Conservation (phyloP, 2,113 vertebrate species). For the Oncorhynchus keta region DNA sequence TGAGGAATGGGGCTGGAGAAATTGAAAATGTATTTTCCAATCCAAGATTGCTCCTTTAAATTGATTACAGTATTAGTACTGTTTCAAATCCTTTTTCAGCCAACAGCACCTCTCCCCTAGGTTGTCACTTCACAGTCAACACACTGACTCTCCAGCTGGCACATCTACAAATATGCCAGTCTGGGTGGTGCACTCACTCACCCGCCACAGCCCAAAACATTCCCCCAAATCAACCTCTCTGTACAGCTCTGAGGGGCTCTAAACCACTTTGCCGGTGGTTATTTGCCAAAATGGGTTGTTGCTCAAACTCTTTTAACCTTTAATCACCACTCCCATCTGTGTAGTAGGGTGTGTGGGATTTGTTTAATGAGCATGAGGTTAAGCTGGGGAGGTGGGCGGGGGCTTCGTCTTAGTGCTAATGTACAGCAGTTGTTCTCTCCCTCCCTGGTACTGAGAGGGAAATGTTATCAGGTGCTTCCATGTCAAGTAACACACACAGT, state of each 20-base stretch:
- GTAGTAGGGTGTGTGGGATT: conserved; percentile 10
- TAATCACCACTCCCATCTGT: conserved; percentile 2
- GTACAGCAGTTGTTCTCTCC: conserved; percentile 11
- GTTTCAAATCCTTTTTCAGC: too few relatives aligned
- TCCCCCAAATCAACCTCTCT: background rate
- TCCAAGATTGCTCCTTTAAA: too few relatives aligned
- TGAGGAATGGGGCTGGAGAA: too few relatives aligned
- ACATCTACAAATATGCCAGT: background rate
- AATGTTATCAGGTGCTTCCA: background rate
- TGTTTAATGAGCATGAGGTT: conserved; percentile 7
- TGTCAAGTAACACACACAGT: background rate
- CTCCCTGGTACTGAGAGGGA: background rate
- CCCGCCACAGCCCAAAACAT: background rate
- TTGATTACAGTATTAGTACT: too few relatives aligned
- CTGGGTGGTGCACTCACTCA: too few relatives aligned
- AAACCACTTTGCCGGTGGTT: background rate
- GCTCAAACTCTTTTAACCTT: conserved; percentile 30
- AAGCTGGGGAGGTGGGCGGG: background rate
- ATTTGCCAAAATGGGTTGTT: conserved; percentile 1
- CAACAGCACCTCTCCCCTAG: too few relatives aligned
- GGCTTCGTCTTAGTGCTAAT: background rate
- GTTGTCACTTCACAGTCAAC: background rate
- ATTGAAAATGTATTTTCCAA: too few relatives aligned
- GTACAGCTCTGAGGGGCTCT: background rate
- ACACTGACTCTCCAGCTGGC: background rate